Base-by-base conservation (phyloP, 53 echinoderm and acorn worm genomes). In the Crossaster papposus region DNA sequence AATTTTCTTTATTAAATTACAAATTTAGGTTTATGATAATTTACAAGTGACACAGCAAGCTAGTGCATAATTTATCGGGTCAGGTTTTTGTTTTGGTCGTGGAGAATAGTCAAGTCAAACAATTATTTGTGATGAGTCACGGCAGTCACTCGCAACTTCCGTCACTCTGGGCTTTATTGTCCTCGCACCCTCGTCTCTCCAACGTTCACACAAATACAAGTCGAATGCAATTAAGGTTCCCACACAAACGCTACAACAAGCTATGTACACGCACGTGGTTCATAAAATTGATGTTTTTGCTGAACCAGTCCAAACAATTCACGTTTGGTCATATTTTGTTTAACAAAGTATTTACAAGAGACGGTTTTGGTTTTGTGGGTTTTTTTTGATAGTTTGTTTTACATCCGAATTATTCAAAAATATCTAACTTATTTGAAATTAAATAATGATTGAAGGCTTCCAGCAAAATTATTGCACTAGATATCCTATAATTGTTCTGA, bases 91-190 rank as follows among this genome's bases (percentile, higher is more conserved):
- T 81, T 81, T 30, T 81, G 30, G 62, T 30, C 51, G 30, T 81
- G 68, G 22, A 68, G 28, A 68, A 68, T 24, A 68, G 11, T 68
- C 28, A 2, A n/a, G 22, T 28, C 28, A 4, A 28, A 26, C 3
- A 18, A 81, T 81, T 18, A n/a, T 55, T 14, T 0, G 44, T 5
- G 70, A 84, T 84, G 84, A 84, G 84, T 84, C 84, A 82, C 28
- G 29, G 22, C 38, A 26, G 65, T 37, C 36, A 65, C 1, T 38
- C 17, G 38, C 53, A 70, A 20, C 32, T 72, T 72, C 53, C 52
- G 15, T 72, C 84, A 84, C 23, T 53, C 84, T 84, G n/a, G 24
- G 30, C 54, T 84, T n/a, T 72, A 84, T 73, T 72, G 72, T 84
- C 32, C 50, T 84, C 53, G 29, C 82, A 72, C 73, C 14, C 33